phyloP scores from a whole-genome alignment of 1,140 invertebrate genomes.

The Trichonephila clavata region DNA sequence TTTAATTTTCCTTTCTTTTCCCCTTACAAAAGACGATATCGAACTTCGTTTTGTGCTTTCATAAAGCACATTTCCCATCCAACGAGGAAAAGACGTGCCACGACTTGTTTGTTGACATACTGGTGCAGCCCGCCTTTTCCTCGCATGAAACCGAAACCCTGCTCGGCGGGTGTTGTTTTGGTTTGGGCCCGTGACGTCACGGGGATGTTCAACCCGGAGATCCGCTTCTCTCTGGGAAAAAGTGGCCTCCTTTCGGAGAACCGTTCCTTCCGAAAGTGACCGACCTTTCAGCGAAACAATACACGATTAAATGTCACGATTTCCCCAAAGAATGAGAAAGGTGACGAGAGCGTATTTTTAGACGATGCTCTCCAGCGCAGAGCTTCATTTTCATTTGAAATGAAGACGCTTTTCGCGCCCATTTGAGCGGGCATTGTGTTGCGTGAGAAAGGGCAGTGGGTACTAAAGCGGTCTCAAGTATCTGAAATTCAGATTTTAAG shows the following conservation, averaged over 20 bases:
- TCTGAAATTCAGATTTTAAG: too few species aligned
- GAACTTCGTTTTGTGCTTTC: background rate
- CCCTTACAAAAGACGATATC: background rate
- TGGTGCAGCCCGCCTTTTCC: background rate
- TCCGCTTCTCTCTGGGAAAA: background rate
- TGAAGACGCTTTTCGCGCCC: too few species aligned
- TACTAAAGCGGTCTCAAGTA: too few species aligned
- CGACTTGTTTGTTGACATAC: background rate
- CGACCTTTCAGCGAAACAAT: background rate
- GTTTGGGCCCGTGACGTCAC: background rate
- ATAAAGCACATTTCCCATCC: background rate
- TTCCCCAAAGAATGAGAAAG: background rate
- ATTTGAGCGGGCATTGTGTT: too few species aligned
- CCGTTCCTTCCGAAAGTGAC: background rate
- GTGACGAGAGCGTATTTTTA: background rate
- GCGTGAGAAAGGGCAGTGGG: too few species aligned
- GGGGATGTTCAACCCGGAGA: constrained; percentile 38
- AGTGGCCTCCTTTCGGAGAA: background rate
- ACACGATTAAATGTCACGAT: background rate
- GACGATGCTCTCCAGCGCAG: too few species aligned
- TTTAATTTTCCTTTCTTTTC: background rate
- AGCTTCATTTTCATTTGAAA: background rate
- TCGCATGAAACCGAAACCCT: constrained; percentile 1
- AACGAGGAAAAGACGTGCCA: background rate
- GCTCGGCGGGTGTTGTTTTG: background rate